Evolutionary conservation across 2,888 invertebrate species (phyloP).

Genomic region (Plagodis pulveraria): DNA sequence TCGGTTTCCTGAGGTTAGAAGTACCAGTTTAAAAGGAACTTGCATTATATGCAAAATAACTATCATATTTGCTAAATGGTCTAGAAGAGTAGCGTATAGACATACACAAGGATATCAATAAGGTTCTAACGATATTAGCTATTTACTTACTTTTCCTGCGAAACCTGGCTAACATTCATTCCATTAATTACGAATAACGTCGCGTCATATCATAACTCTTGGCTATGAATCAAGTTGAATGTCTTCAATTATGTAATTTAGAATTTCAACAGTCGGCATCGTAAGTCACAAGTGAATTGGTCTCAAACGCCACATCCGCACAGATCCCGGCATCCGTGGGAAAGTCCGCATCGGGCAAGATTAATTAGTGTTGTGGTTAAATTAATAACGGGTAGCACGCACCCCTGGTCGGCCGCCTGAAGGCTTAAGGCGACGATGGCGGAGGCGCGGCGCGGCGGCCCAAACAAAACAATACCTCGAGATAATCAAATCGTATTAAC

Average conservation of each 20-base stretch:
- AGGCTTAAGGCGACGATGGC: slow-evolving; percentile 14
- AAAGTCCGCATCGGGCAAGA: slow-evolving; percentile 74
- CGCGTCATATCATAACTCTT: slow-evolving; percentile 13
- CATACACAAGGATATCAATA: too few relatives aligned
- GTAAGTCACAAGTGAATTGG: slow-evolving; percentile 39
- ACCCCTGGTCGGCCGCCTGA: slow-evolving; percentile 50
- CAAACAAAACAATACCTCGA: slow-evolving; percentile 49
- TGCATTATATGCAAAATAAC: too few relatives aligned
- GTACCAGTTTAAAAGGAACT: too few relatives aligned
- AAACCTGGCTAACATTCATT: slow-evolving; percentile 1
- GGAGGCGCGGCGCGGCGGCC: slow-evolving; percentile 19
- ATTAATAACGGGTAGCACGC: slow-evolving; percentile 77
- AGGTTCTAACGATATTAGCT: too few relatives aligned
- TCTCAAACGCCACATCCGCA: slow-evolving; percentile 44
- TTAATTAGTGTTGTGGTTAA: slow-evolving; percentile 79
- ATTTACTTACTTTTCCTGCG: too few relatives aligned
- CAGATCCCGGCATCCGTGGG: slow-evolving; percentile 58
- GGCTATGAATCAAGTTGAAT: slow-evolving; percentile 13
- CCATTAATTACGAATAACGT: slow-evolving; percentile 18
- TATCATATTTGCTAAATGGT: too few relatives aligned
- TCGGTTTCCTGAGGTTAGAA: too few relatives aligned
- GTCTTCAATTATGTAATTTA: slow-evolving; percentile 27
- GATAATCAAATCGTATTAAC: slow-evolving; percentile 59
- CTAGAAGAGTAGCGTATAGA: too few relatives aligned
- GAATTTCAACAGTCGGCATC: slow-evolving; percentile 20